A percentile compares a stretch with the other conserved stretches of the same genome.
Evolutionary conservation across 2,113 vertebrate genomes (phyloP).

Genomic region (Poicephalus meyeri): DNA sequence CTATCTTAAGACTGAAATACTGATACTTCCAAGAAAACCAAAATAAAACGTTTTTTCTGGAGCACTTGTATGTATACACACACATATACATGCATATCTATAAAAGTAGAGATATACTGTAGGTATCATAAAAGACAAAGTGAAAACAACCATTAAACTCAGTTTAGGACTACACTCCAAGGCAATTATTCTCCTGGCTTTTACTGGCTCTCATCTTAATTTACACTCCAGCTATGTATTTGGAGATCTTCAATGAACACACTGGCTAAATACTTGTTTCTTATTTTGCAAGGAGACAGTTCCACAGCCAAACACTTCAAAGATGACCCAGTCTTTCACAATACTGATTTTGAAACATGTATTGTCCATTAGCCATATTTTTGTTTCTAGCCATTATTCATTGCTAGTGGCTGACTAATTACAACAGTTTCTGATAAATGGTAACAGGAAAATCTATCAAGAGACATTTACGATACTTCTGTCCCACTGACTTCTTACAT

Average conservation of each 20-base stretch:
- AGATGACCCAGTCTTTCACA: neutral
- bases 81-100: neutral
- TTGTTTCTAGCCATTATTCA: neutral
- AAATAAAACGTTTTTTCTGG: constrained; percentile 16
- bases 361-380: neutral
- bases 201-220: neutral
- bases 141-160: neutral
- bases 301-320: neutral
- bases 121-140: neutral
- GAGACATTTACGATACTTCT: neutral
- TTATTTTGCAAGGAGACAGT: neutral
- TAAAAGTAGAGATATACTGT: neutral
- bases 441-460: neutral
- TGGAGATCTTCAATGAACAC: neutral
- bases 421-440: neutral
- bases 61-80: neutral
- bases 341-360: neutral
- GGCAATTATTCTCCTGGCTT: neutral
- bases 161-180: neutral
- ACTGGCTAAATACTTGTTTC: neutral
- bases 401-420: neutral
- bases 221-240: neutral
- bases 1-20: neutral
- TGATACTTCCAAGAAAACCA: neutral
- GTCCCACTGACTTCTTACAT: neutral